Base-by-base conservation (phyloP, 2,113 vertebrate genomes). In the Microcebus ravelobensis region DNA sequence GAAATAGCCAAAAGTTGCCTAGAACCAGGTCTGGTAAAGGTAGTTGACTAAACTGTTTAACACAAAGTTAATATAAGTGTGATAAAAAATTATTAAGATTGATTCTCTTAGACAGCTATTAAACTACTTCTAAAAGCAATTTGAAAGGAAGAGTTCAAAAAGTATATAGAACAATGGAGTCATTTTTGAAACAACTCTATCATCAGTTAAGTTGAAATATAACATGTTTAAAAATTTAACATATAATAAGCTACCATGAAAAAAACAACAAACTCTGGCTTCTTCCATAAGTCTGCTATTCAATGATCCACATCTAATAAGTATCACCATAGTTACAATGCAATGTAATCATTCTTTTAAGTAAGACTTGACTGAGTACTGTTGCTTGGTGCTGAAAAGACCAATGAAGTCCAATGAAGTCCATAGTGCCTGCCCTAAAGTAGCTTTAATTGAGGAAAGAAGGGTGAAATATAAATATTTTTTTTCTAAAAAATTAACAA, bases 221-320 rank as follows among this genome's bases (percentile, higher is more conserved):
- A 80, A 91, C 31, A 92, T 31, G 76, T 42, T 88, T 82, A 34
- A 84, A 83, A 87, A 88, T 92, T 82, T 88, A 82, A 88, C 50
- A 36, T 81, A 63, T n/a, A 79, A 74, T 87, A 91, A 71, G n/a
- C 23, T 81, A 84, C 34, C 23, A 80, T 48, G 57, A 95, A 92
- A 74, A 80, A 9, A 55, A 74, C 36, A 84, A 65, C 25, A 20
- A 91, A 85, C 20, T 71, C 27, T 79, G 84, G 85, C n/a, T 50
- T 86, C n/a, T 82, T 71, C 55, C 34, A 25, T 36, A 67, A 71
- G 52, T 21, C 36, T 79, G 27, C 52, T 23, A 79, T 70, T 87
- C 31, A 87, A 36, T 31, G 57, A 81, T 5, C 67, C 68, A 92
- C 2, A 67, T 55, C 48, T 42, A 31, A 9, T 42, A 73, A 95